These are phyloP conservation scores for Crypturellus undulatus DNA, from an alignment of 2,113 vertebrate species.

Conservation along the genomic window DNA sequence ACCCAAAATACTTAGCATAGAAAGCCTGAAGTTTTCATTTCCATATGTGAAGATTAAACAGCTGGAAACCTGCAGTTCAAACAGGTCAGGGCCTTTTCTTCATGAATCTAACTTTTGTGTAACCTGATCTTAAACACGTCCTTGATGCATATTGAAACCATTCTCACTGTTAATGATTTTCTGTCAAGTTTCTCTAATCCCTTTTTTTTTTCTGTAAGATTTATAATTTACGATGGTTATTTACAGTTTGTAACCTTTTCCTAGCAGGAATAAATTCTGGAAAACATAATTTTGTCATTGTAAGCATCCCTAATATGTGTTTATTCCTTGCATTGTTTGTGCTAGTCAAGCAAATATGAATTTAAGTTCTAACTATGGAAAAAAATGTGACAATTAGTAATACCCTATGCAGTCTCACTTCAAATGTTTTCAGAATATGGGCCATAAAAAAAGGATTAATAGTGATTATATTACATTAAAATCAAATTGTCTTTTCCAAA, in stretches of 20 bases:
- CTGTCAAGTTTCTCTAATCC: background rate
- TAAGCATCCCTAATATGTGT: background rate
- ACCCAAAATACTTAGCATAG: background rate
- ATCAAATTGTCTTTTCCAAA: background rate
- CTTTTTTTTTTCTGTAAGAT: background rate
- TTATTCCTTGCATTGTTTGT: background rate
- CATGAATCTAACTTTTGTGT: background rate
- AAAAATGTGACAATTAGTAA: background rate
- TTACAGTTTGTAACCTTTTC: background rate
- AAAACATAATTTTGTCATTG: background rate
- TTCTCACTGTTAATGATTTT: background rate
- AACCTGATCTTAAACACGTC: background rate
- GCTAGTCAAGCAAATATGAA: background rate
- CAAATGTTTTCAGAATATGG: background rate
- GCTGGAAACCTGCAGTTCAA: background rate
- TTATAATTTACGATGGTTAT: background rate
- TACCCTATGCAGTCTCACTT: background rate
- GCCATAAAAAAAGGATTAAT: background rate
- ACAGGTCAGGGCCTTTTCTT: background rate
- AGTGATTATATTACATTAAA: background rate
- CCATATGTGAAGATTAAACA: background rate
- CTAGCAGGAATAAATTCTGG: background rate
- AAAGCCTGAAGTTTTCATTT: background rate
- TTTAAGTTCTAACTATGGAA: background rate
- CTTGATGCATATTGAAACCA: constrained; percentile 2